Percentiles rank a stretch among this genome's conserved stretches.
Evolutionary conservation across 2,797 vertebrate species (phyloP).

Genomic region (Cygnus olor): DNA sequence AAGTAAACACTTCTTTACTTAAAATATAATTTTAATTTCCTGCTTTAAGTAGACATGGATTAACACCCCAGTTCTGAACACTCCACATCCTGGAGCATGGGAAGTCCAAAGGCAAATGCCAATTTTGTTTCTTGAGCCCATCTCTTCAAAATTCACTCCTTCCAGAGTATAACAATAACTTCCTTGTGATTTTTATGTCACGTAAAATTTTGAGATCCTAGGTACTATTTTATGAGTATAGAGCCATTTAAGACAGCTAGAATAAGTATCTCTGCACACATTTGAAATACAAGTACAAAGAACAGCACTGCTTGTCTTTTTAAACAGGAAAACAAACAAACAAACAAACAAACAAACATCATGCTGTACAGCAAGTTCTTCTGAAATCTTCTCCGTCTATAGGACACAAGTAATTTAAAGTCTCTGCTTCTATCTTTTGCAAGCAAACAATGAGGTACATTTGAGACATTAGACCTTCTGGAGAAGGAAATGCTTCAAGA

Average conservation of each 20-base stretch:
- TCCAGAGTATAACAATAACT: not conserved
- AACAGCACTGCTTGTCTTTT: not conserved
- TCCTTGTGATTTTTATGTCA: not conserved
- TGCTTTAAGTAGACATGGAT: not conserved
- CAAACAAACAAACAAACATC: too few relatives aligned
- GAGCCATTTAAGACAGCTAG: not conserved
- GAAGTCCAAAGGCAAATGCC: not conserved
- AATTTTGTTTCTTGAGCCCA: not conserved
- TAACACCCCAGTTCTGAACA: not conserved
- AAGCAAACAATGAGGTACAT: not conserved
- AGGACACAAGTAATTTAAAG: not conserved
- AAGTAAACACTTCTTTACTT: not conserved
- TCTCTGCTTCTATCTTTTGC: not conserved
- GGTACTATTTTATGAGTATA: not conserved
- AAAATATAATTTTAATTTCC: not conserved
- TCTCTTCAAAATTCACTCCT: not conserved
- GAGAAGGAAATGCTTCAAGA: slow-evolving; percentile 18
- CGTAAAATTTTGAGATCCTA: not conserved
- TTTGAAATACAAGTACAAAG: not conserved
- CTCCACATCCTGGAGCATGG: not conserved
- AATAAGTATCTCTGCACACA: not conserved
- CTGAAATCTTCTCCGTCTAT: not conserved
- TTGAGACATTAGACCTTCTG: not conserved
- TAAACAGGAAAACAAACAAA: not conserved
- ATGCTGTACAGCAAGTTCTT: not conserved